These are phyloP conservation scores for Paradoxurus hermaphroditus DNA, from an alignment of 2,113 vertebrate genomes.

Conservation along the genomic window DNA sequence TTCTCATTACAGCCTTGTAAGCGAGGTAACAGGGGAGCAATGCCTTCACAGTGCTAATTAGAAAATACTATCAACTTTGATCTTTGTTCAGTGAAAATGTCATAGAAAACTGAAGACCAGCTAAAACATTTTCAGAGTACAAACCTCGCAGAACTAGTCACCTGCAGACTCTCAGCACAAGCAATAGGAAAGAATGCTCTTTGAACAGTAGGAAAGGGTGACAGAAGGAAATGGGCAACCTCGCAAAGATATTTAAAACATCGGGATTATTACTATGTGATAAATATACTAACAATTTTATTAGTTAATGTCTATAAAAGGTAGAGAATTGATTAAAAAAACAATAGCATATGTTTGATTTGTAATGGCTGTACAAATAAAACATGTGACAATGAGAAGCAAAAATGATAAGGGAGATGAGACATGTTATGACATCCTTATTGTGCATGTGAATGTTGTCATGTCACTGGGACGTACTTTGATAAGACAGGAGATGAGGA, in stretches of 20 bases:
- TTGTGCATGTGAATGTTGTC: not conserved
- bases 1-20: not conserved
- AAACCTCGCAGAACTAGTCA: not conserved
- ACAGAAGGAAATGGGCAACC: not conserved
- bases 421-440: no score
- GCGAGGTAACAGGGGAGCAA: not conserved
- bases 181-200: not conserved
- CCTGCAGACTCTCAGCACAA: not conserved
- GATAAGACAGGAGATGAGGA: not conserved
- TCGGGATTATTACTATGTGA: not conserved
- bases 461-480: not conserved
- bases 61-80: not conserved
- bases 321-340: not conserved
- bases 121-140: not conserved
- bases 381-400: not conserved
- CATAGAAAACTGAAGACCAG: not conserved
- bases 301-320: not conserved
- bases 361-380: not conserved
- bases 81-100: not conserved
- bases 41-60: not conserved
- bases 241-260: not conserved
- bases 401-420: not conserved
- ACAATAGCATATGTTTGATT: no score
- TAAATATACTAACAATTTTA: not conserved
- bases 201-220: not conserved